A percentile compares a stretch with the other conserved stretches of the same genome.
These are phyloP conservation scores for Netelia virgata DNA, from an alignment of 2,888 invertebrate species.

Conservation along the genomic window DNA sequence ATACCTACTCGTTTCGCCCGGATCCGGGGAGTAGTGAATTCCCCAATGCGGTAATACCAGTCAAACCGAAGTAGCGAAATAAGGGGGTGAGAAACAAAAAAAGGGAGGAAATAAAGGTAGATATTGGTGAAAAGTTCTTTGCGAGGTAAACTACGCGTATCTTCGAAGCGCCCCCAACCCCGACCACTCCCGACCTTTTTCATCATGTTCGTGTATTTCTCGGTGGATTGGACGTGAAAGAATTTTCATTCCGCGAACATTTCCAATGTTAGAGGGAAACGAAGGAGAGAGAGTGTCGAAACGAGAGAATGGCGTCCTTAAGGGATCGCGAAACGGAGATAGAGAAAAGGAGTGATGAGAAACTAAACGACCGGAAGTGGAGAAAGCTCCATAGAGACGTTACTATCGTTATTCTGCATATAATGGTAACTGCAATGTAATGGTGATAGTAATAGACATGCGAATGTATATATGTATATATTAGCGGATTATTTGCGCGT, in stretches of 20 bases:
- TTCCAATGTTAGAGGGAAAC: too few relatives aligned
- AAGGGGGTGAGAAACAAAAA: background rate
- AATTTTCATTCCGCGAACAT: background rate
- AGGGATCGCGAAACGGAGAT: conserved; percentile 18
- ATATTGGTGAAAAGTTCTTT: conserved; percentile 2
- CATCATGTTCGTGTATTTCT: background rate
- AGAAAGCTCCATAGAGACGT: conserved; percentile 46
- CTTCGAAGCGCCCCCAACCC: background rate
- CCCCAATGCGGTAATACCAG: conserved; percentile 22
- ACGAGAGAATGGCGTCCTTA: conserved; percentile 33
- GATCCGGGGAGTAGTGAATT: background rate
- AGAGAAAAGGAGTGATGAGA: conserved; percentile 42
- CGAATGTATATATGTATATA: too few relatives aligned
- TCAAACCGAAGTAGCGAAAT: background rate
- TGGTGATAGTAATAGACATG: too few relatives aligned
- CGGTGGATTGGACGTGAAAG: conserved; percentile 44
- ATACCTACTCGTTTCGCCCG: background rate
- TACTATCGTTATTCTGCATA: conserved; percentile 1
- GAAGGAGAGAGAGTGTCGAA: conserved; percentile 44
- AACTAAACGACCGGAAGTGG: conserved; percentile 55
- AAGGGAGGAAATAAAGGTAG: background rate
- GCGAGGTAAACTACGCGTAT: background rate
- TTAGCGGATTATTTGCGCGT: too few relatives aligned
- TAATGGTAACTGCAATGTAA: too few relatives aligned
- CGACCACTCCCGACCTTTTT: too few relatives aligned